These are phyloP conservation scores for Myiopsitta monachus DNA, from an alignment of 2,113 vertebrate genomes.

Conservation along the genomic window DNA sequence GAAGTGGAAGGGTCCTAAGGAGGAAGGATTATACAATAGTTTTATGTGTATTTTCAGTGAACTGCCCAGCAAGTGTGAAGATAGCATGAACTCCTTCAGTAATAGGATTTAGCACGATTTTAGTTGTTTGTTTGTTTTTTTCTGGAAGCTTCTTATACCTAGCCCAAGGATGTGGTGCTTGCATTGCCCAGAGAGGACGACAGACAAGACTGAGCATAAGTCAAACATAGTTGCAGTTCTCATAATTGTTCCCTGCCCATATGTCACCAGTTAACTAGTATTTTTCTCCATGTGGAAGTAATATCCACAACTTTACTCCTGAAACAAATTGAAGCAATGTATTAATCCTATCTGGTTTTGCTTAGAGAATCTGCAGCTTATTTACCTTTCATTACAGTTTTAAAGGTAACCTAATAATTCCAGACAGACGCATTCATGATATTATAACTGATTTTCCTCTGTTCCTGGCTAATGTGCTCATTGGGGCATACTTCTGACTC, in stretches of 20 bases:
- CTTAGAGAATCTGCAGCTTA: neutral
- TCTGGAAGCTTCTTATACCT: neutral
- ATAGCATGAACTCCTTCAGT: neutral
- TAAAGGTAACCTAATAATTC: neutral
- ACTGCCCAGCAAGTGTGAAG: neutral
- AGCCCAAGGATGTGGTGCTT: neutral
- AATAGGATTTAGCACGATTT: neutral
- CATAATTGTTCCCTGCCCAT: neutral
- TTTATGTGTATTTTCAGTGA: neutral
- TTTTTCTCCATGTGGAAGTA: neutral
- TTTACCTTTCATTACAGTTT: neutral
- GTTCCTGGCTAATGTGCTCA: neutral
- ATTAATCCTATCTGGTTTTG: neutral
- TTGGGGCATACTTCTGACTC: neutral
- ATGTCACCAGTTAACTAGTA: neutral
- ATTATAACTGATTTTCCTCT: neutral
- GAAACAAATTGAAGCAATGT: neutral
- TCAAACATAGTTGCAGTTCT: slow-evolving; percentile 5
- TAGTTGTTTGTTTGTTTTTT: neutral
- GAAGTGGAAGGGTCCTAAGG: neutral
- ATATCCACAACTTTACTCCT: neutral
- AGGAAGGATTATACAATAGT: neutral
- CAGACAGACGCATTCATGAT: neutral
- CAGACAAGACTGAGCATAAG: neutral
- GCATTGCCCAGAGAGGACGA: neutral